A percentile compares a stretch with the other conserved stretches of the same genome.
These are phyloP conservation scores for Ostrea edulis DNA, from an alignment of 1,140 invertebrate genomes.

Conservation along the genomic window DNA sequence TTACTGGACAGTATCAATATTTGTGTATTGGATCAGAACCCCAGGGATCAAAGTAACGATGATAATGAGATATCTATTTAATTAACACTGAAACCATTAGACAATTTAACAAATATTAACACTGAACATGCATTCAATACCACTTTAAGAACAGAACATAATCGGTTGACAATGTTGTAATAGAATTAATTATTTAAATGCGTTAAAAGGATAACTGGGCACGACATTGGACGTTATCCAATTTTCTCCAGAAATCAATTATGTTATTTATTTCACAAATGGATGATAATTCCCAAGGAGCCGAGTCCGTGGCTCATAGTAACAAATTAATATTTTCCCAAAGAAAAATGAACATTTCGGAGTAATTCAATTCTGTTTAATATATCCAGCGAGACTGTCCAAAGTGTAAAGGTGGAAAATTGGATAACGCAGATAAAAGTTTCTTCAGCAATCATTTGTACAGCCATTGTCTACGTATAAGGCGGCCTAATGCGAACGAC, in stretches of 20 bases:
- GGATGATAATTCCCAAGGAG: neutral
- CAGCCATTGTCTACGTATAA: neutral
- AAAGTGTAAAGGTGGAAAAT: slow-evolving; percentile 32
- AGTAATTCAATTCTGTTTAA: slow-evolving; percentile 17
- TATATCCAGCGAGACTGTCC: neutral
- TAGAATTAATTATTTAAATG: slow-evolving; percentile 34
- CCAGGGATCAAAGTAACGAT: neutral
- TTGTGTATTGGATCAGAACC: neutral
- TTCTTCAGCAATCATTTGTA: neutral
- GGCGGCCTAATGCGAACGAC: neutral
- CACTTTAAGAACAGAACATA: neutral
- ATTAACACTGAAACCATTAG: slow-evolving; percentile 33
- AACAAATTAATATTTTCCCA: slow-evolving; percentile 34
- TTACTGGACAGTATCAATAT: slow-evolving; percentile 1
- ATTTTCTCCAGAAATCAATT: slow-evolving; percentile 31
- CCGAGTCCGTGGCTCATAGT: neutral
- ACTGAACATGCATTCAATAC: neutral
- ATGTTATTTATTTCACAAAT: slow-evolving; percentile 38
- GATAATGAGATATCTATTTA: slow-evolving; percentile 16
- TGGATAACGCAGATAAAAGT: slow-evolving; percentile 5
- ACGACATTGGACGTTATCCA: slow-evolving; percentile 28
- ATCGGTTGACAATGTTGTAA: slow-evolving; percentile 22
- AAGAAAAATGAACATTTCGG: slow-evolving; percentile 28
- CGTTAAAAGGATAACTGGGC: slow-evolving; percentile 26
- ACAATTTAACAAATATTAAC: slow-evolving; percentile 33